Evolutionary conservation across 1,140 invertebrate species (phyloP), one percentile per base, ranked within the genome.

Genomic region (Samia ricini): DNA sequence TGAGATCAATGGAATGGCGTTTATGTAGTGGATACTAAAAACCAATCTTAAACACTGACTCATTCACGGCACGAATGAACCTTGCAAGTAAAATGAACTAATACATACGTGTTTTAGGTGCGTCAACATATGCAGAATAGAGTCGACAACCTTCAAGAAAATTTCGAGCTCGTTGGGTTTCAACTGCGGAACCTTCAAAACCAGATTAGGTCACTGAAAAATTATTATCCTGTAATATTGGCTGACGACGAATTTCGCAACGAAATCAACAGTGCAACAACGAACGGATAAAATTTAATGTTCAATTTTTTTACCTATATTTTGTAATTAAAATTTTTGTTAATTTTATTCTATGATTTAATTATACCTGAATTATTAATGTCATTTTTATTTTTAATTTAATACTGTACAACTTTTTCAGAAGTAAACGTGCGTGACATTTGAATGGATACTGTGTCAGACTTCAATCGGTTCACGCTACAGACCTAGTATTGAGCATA

Each of bases 111-210:
- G 57, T 59, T 59, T 59, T 59, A 93, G 91, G 93, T 94, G n/a
- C 83, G 94, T 48, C 93, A 94, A 71, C 93, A 93, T 29, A 94
- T 94, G 92, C 93, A 94, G 70, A 88, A 91, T 15, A 93, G 94
- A 71, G 92, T 94, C 60, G 93, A 92, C 61, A 93, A 92, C 66
- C 74, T 94, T 48, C 93, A 92, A 69, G 93, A 94, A 61, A 93
- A 93, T 56, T 94, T 94, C 59, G 91, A 94, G 42, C 88, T 94
- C 66, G 93, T 93, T 1, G 93, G 94, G 75, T 91, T 93, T 61
- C 83, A 94, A n/a, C 92, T 94, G 23, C 90, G 92, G 54, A 91
- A 91, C 20, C 77, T 95, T 2, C 93, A 95, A 70, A 92, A 91
- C 10, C 93, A 94, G 60, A 92, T 94, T 1, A 90, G 92, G 49